These are phyloP conservation scores for Drosophila setifemur DNA, from an alignment of 1,140 invertebrate genomes.

Conservation along the genomic window DNA sequence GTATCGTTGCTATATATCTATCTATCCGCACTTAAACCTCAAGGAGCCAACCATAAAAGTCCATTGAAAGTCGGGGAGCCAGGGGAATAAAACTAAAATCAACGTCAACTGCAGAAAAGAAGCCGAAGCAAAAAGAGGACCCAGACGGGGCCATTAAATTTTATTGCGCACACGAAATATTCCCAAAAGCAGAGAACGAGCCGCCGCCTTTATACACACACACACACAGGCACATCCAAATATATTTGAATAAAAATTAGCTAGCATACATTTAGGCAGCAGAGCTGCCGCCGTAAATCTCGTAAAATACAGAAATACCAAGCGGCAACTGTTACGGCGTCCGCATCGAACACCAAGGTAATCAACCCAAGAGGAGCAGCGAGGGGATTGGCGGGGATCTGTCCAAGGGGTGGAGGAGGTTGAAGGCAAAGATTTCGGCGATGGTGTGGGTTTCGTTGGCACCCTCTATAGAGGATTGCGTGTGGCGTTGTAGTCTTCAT, in stretches of 20 bases:
- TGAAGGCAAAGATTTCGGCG: no score
- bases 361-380: conserved; percentile 27
- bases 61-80: conserved; percentile 26
- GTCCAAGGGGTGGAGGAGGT: conserved; percentile 1
- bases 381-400: background rate
- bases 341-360: conserved; percentile 55
- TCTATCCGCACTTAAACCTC: conserved; percentile 37
- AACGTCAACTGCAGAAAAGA: conserved; percentile 56
- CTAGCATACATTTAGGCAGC: conserved; percentile 65
- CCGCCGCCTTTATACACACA: background rate
- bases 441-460: background rate
- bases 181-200: conserved; percentile 10
- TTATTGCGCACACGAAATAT: conserved; percentile 67
- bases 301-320: conserved; percentile 60
- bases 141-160: conserved; percentile 69
- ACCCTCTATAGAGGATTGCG: conserved; percentile 46
- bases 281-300: conserved; percentile 53
- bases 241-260: conserved; percentile 76
- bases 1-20: conserved; percentile 20
- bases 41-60: conserved; percentile 56
- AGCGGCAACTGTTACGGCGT: conserved; percentile 67
- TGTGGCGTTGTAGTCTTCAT: conserved; percentile 43
- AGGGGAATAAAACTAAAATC: conserved; percentile 66
- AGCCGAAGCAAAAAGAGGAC: conserved; percentile 16
- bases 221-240: conserved; percentile 1